phyloP scores from a whole-genome alignment of 2,888 invertebrate genomes.

The Pachymerium ferrugineum region DNA sequence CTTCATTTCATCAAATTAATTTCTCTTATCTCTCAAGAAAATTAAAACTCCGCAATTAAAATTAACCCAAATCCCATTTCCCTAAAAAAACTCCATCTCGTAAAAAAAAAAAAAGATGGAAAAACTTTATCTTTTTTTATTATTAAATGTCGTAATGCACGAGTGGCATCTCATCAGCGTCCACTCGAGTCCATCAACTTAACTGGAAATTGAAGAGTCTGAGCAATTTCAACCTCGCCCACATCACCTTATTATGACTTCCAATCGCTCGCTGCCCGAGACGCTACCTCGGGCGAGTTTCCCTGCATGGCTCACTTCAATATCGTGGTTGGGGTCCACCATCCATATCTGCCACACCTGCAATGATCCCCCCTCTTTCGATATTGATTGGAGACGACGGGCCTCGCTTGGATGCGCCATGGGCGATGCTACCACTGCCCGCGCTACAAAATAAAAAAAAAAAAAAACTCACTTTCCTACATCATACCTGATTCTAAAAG shows the following conservation, averaged over 20 bases:
- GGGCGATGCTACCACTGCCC: constrained; percentile 8
- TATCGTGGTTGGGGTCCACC: constrained; percentile 13
- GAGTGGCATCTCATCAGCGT: background rate
- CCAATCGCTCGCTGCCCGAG: constrained; percentile 8
- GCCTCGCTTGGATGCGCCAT: constrained; percentile 8
- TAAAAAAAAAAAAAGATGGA: background rate
- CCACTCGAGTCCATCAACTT: constrained; percentile 2
- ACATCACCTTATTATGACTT: constrained; percentile 8
- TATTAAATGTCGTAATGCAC: background rate
- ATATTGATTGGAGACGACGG: constrained; percentile 13
- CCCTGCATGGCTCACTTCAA: constrained; percentile 13
- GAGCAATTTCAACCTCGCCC: background rate
- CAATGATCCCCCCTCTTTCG: background rate
- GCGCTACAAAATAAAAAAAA: too few species aligned
- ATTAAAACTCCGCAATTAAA: too few species aligned
- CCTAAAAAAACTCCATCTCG: background rate
- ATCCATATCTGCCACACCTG: constrained; percentile 13
- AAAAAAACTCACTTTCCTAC: background rate
- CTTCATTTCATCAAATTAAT: background rate
- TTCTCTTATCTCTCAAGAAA: background rate
- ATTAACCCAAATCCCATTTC: too few species aligned
- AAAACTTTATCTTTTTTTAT: background rate
- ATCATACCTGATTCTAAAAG: background rate
- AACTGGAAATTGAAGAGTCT: constrained; percentile 1
- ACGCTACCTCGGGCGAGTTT: constrained; percentile 3